Evolutionary conservation across 2,888 invertebrate species (phyloP).

Genomic region (Sipunculus nudus): DNA sequence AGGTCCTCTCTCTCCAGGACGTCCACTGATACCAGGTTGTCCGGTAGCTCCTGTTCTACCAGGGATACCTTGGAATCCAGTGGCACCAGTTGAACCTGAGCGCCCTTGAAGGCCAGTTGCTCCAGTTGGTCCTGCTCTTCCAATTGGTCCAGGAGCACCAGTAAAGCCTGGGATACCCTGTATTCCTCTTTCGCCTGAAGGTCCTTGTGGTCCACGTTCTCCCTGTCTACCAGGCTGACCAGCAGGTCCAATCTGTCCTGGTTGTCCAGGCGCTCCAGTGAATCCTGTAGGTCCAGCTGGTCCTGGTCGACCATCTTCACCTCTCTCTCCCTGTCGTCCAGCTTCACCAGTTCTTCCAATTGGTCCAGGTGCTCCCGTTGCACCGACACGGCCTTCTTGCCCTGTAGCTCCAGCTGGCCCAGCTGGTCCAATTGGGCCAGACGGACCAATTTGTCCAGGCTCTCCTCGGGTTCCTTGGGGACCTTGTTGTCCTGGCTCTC

Average conservation of each 20-base stretch:
- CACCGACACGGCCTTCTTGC: slow-evolving; percentile 20
- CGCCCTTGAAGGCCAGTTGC: background rate
- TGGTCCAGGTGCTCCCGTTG: slow-evolving; percentile 32
- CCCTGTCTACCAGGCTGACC: slow-evolving; percentile 38
- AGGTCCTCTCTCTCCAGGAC: slow-evolving; percentile 16
- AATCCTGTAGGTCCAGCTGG: slow-evolving; percentile 19
- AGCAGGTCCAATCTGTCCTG: slow-evolving; percentile 22
- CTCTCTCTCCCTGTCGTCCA: slow-evolving; percentile 21
- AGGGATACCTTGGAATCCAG: slow-evolving; percentile 12
- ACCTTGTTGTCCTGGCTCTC: background rate
- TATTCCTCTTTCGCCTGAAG: slow-evolving; percentile 37
- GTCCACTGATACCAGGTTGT: slow-evolving; percentile 10
- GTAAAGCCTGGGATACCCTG: slow-evolving; percentile 18
- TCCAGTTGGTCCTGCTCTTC: slow-evolving; percentile 12
- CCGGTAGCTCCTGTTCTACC: slow-evolving; percentile 11
- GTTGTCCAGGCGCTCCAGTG: slow-evolving; percentile 11
- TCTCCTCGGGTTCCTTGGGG: slow-evolving; percentile 2
- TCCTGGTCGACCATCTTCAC: slow-evolving; percentile 37
- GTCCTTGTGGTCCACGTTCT: slow-evolving; percentile 45
- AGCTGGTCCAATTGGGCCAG: slow-evolving; percentile 13
- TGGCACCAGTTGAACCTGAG: slow-evolving; percentile 37
- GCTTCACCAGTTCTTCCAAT: slow-evolving; percentile 16
- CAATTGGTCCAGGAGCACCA: slow-evolving; percentile 21
- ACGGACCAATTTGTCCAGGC: background rate
- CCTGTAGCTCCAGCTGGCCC: slow-evolving; percentile 23